Percentiles rank a stretch among this genome's conserved stretches.
Evolutionary conservation across 92 coral and sea anemone genomes (phyloP).

Genomic region (Parazoanthus swiftii): DNA sequence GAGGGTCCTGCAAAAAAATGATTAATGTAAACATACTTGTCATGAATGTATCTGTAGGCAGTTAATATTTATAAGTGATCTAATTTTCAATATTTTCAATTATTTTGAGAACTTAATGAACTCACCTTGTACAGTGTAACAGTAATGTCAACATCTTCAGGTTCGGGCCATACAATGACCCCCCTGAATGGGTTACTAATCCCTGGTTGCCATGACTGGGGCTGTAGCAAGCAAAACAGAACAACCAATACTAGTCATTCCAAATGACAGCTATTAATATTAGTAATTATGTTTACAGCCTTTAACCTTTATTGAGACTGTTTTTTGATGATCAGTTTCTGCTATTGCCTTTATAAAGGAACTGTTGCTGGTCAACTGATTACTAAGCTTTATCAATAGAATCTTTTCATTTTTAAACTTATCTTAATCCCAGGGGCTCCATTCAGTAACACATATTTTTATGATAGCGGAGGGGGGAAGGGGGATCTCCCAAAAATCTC

Average conservation of each 20-base stretch:
- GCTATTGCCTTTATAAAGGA: no score
- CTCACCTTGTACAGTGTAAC: constrained; percentile 92
- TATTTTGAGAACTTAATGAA: neutral
- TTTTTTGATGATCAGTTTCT: neutral
- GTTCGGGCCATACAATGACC: constrained; percentile 96
- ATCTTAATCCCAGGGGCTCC: no score
- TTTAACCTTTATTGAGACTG: neutral
- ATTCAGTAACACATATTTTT: no score
- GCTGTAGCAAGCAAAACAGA: constrained; percentile 38
- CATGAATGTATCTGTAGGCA: neutral
- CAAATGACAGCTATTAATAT: neutral
- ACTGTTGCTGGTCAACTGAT: no score
- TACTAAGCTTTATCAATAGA: no score
- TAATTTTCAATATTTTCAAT: neutral
- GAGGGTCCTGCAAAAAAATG: constrained; percentile 64
- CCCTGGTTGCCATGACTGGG: constrained; percentile 93
- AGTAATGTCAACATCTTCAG: constrained; percentile 85
- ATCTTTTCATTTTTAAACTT: no score
- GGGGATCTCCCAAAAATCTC: no score
- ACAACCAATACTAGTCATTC: no score
- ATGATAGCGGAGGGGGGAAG: no score
- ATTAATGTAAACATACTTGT: no score
- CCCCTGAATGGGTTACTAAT: constrained; percentile 96
- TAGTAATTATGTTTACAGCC: neutral
- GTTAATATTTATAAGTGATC: neutral